Evolutionary conservation across 1,140 invertebrate genomes (phyloP).

Genomic region (Ips typographus): DNA sequence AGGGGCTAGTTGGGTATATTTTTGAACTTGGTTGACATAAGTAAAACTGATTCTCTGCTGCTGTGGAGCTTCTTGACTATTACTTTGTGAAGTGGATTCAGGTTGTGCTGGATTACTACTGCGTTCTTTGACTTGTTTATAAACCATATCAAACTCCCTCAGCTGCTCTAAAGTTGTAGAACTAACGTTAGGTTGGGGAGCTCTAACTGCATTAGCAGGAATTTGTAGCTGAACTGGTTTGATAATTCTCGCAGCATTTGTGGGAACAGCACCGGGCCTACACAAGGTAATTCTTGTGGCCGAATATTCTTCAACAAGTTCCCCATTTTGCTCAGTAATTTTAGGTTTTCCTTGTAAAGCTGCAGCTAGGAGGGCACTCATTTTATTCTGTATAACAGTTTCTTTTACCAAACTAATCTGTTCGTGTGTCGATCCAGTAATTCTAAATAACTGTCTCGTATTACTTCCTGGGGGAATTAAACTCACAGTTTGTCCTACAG

Average conservation of each 20-base stretch:
- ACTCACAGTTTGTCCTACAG: conserved; percentile 62
- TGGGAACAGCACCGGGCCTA: conserved; percentile 18
- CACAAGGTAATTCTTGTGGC: conserved; percentile 33
- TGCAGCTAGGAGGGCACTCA: conserved; percentile 53
- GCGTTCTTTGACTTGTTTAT: conserved; percentile 76
- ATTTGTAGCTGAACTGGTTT: conserved; percentile 59
- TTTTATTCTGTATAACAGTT: conserved; percentile 52
- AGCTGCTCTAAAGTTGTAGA: conserved; percentile 72
- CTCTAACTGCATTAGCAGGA: conserved; percentile 59
- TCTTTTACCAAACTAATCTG: conserved; percentile 52
- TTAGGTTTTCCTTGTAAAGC: conserved; percentile 49
- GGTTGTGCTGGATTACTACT: conserved; percentile 52
- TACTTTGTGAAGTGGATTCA: conserved; percentile 32
- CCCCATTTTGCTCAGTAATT: conserved; percentile 44
- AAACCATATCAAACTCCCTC: conserved; percentile 78
- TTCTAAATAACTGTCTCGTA: conserved; percentile 48
- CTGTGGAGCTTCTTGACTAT: conserved; percentile 38
- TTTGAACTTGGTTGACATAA: conserved; percentile 57
- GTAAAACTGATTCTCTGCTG: conserved; percentile 50
- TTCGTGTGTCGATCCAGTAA: conserved; percentile 50
- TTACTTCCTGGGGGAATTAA: conserved; percentile 55
- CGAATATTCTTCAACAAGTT: conserved; percentile 40
- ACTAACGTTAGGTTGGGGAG: conserved; percentile 51
- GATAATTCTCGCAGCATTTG: conserved; percentile 53
- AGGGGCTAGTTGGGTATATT: conserved; percentile 57